These are phyloP conservation scores for Cotesia chilonis DNA, from an alignment of 1,140 invertebrate genomes.

Conservation along the genomic window DNA sequence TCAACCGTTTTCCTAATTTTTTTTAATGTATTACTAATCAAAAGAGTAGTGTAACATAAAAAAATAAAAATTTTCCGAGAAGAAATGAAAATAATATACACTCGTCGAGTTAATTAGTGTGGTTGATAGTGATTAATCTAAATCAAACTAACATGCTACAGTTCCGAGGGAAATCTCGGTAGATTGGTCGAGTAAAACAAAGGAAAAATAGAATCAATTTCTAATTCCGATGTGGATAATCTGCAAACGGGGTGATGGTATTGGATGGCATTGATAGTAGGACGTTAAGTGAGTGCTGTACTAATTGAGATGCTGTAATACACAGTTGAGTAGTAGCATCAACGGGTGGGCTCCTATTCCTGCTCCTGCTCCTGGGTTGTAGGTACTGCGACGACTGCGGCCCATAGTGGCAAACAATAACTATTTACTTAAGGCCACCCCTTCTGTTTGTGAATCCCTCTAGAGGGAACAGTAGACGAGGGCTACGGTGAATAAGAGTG, in stretches of 20 bases:
- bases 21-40: no score
- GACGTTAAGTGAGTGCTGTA: slow-evolving; percentile 54
- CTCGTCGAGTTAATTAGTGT: no score
- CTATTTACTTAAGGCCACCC: slow-evolving; percentile 62
- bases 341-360: slow-evolving; percentile 13
- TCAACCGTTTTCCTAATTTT: no score
- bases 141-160: no score
- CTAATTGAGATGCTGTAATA: slow-evolving; percentile 54
- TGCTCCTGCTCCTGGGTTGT: not conserved
- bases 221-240: not conserved
- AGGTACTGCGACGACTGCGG: slow-evolving; percentile 40
- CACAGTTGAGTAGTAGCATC: no score
- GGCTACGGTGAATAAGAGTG: slow-evolving; percentile 42
- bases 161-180: no score
- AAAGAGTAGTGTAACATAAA: no score
- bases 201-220: not conserved
- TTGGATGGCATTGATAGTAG: slow-evolving; percentile 50
- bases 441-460: slow-evolving; percentile 58
- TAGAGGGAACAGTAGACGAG: slow-evolving; percentile 40
- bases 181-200: no score
- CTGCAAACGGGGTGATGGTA: slow-evolving; percentile 40
- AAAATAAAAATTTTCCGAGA: no score
- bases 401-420: slow-evolving; percentile 57
- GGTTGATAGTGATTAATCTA: no score
- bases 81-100: no score